Base-by-base conservation (phyloP, 2,113 vertebrate species). In the Apteryx mantelli region DNA sequence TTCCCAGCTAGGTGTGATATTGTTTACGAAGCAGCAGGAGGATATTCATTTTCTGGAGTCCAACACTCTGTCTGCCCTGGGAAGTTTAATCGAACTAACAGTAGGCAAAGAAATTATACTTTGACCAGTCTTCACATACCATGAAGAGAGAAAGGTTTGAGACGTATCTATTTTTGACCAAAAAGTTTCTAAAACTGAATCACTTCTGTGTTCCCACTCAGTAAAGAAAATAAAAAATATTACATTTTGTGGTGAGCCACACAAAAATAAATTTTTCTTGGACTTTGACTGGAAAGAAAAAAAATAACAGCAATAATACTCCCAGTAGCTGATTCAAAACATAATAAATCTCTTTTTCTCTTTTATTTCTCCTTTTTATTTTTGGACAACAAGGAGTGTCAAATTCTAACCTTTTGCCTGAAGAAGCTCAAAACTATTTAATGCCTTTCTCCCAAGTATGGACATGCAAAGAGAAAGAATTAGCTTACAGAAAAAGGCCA, bases 61-160 rank as follows among this genome's bases (percentile, higher is more conserved):
- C 95, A 96, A 90, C 84, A 69, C 94, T 95, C 91, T 97, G 97
- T 98, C 98, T 97, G 94, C 95, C 77, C 94, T 96, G 78, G 76
- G 97, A 98, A 98, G 98, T 94, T 94, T 97, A 97, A 98, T 98
- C 97, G 97, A 98, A 98, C 96, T 98, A 98, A 96, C 98, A 98
- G 97, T 93, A 98, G 96, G 96, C 95, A 98, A 98, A 98, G 98
- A 96, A 96, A 97, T 97, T 97, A 93, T 96, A 94, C 86, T 97
- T 92, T 97, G 95, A 98, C 93, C 95, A 96, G 91, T 97, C 86
- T 96, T 98, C 96, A 95, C 98, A 98, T 97, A 98, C 96, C 55
- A 32, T 97, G 95, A 97, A 97, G 91, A 96, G 87, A 97, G 73
- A 97, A 97, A 96, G 95, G 96, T 91, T 89, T 98, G 95, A 92